Base-by-base conservation (phyloP, 2,888 invertebrate species). In the Dasypogon diadema region DNA sequence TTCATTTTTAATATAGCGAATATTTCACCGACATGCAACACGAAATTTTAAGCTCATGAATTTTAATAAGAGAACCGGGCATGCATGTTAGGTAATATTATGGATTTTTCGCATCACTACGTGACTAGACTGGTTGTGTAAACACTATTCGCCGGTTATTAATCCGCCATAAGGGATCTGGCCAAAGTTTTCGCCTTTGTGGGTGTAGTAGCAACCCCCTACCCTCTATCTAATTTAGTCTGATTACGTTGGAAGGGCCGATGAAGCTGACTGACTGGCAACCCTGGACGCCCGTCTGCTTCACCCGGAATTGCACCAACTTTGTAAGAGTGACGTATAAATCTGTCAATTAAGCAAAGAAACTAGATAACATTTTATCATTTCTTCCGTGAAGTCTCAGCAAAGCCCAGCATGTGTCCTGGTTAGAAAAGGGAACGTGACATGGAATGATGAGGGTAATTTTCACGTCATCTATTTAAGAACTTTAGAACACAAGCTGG, bases 361-460 rank as follows among this genome's bases (percentile, higher is more conserved):
- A 76, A 76, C 76, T 73, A 73, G 76, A 73, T 73, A 76, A 63
- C 63, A 63, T 73, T 76, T 70, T 73, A 42, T 73, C 34, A 73
- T 73, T 55, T 56, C 34, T 55, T 51, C 34, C 2, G 34, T 10
- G 37, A 14, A 18, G 37, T 63, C 48, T 21, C n/a, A 14, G 8
- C 42, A n/a, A 74, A 30, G 18, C 48, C 58, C n/a, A 58, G 21
- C 22, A 51, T 51, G 74, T 46, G 37, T 63, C 37, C 60, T 10
- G 34, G 26, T 54, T 14, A 37, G 30, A 24, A 18, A 34, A 72
- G 30, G 55, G 21, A 78, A 78, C 78, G 77, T 78, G 78, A 78
- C 77, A 77, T 68, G 75, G 75, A 78, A 76, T 77, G 76, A 78
- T 78, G 76, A 74, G 75, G 72, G 78, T 76, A 78, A 78, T 78